A percentile compares a stretch with the other conserved stretches of the same genome.
These are phyloP conservation scores for Chromobotia macracanthus DNA, from an alignment of 2,797 vertebrate species.

Conservation along the genomic window DNA sequence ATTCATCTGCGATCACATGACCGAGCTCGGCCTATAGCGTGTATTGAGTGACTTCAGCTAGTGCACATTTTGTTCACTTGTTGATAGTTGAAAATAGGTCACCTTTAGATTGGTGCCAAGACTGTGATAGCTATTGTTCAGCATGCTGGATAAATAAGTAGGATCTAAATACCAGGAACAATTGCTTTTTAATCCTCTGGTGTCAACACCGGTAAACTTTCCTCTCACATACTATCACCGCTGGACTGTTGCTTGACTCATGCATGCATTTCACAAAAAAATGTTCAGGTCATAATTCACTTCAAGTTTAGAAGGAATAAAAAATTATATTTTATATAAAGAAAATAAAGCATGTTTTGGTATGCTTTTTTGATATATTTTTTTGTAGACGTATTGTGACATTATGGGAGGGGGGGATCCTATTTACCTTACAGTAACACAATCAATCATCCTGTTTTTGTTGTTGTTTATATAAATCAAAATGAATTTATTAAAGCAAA, in stretches of 20 bases:
- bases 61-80: constrained; percentile 63
- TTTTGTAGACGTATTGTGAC: no score
- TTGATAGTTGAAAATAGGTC: constrained; percentile 67
- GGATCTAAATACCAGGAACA: constrained; percentile 39
- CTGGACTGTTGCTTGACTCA: no score
- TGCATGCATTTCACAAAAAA: neutral
- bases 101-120: constrained; percentile 60
- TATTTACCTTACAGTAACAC: no score
- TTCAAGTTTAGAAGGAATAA: neutral
- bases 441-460: no score
- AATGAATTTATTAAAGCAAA: no score
- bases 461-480: no score
- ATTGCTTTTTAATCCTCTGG: constrained; percentile 33
- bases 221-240: neutral
- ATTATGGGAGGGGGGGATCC: no score
- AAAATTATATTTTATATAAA: no score
- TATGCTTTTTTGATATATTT: no score
- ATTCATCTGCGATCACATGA: constrained; percentile 59
- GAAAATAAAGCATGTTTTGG: no score
- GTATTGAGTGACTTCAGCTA: constrained; percentile 19
- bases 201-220: constrained; percentile 47
- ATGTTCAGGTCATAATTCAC: neutral
- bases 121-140: constrained; percentile 48
- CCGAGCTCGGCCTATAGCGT: constrained; percentile 52
- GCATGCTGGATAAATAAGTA: constrained; percentile 53